Conservation (phyloP, 2,113 vertebrate genomes). For the Grammomys dolichurus region DNA sequence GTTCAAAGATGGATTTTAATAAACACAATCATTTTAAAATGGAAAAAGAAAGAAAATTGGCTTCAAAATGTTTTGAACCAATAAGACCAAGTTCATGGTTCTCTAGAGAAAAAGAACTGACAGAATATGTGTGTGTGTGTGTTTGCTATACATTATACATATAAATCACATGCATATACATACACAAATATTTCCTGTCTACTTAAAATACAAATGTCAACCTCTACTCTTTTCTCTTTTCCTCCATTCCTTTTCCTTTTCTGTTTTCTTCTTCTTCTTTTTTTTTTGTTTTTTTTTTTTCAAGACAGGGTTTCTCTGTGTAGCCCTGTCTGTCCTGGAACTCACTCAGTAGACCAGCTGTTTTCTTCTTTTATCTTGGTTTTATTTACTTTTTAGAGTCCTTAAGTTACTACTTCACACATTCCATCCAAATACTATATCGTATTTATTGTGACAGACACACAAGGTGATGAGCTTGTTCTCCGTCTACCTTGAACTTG, state of each 20-base stretch:
- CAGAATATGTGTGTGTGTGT: not conserved
- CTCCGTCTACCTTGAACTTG: not conserved
- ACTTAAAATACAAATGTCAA: not conserved
- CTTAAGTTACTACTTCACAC: not conserved
- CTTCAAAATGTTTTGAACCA: not conserved
- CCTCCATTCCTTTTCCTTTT: not conserved
- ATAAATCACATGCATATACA: not conserved
- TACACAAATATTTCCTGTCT: not conserved
- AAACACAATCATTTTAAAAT: not conserved
- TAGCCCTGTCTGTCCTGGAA: too few species aligned
- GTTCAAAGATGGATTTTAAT: slow-evolving; percentile 10
- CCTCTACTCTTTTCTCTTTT: not conserved
- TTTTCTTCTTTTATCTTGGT: not conserved
- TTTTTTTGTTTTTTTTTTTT: not conserved
- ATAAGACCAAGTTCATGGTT: not conserved
- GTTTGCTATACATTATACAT: not conserved
- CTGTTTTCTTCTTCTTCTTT: not conserved
- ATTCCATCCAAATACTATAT: not conserved
- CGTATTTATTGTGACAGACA: not conserved
- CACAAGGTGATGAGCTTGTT: not conserved
- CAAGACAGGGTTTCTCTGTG: too few species aligned
- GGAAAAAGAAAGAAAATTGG: not conserved
- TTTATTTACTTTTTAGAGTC: not conserved
- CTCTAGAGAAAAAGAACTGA: not conserved
- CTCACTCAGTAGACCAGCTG: not conserved